A percentile compares a stretch with the other conserved stretches of the same genome.
Evolutionary conservation across 2,888 invertebrate species (phyloP).

Genomic region (Nebria salina): DNA sequence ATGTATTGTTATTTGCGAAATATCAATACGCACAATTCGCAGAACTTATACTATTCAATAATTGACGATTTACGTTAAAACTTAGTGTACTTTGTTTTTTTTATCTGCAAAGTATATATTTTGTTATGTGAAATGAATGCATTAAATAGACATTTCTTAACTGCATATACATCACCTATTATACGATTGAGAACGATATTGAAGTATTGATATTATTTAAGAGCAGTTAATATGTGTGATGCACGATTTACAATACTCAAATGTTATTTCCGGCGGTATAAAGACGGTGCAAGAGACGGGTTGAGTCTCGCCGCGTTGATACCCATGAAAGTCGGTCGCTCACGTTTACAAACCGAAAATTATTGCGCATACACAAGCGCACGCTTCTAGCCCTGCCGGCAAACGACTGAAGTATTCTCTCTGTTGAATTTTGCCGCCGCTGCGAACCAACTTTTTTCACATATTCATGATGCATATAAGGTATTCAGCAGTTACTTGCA

Average conservation of each 20-base stretch:
- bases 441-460: too few species aligned
- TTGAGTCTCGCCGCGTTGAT: conserved; percentile 30
- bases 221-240: background rate
- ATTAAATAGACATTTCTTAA: conserved; percentile 47
- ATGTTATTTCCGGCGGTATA: conserved; percentile 35
- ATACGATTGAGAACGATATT: conserved; percentile 35
- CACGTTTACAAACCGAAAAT: conserved; percentile 43
- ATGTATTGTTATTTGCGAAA: background rate
- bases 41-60: conserved; percentile 34
- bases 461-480: too few species aligned
- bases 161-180: conserved; percentile 48
- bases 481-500: too few species aligned
- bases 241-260: background rate
- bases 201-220: conserved; percentile 28
- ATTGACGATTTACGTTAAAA: conserved; percentile 39
- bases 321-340: conserved; percentile 37
- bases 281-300: conserved; percentile 10
- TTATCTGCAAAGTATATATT: conserved; percentile 28
- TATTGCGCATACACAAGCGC: conserved; percentile 38
- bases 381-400: background rate
- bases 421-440: background rate
- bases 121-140: conserved; percentile 39
- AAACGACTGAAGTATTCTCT: conserved; percentile 14
- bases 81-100: conserved; percentile 21
- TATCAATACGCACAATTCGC: conserved; percentile 6